phyloP scores from a whole-genome alignment of 2,113 vertebrate species.

The Hyla sarda region DNA sequence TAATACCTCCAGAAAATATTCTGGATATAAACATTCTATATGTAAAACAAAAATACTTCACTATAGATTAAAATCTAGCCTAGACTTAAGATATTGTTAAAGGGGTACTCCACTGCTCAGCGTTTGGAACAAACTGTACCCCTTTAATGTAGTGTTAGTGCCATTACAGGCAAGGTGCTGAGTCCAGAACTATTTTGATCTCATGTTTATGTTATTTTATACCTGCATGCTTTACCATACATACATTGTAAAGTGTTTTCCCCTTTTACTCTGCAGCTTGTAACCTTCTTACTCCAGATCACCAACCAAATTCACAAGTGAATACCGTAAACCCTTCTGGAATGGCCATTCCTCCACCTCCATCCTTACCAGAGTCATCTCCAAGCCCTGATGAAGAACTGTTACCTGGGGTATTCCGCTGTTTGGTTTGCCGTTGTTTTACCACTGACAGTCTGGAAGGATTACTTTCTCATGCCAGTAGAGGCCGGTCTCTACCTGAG shows the following conservation, averaged over 20 bases:
- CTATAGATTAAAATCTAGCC: neutral
- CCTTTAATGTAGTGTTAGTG: too few species aligned
- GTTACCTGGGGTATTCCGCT: constrained; percentile 66
- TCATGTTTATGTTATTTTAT: neutral
- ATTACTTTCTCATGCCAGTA: constrained; percentile 68
- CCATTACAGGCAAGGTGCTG: neutral
- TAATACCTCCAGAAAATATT: neutral
- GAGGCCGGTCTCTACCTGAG: constrained; percentile 70
- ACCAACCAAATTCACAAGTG: constrained; percentile 64
- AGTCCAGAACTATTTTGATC: neutral
- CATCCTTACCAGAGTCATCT: constrained; percentile 60
- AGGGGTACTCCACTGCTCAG: too few species aligned
- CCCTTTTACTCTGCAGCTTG: constrained; percentile 41
- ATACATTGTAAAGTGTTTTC: neutral
- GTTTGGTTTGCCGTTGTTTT: constrained; percentile 73
- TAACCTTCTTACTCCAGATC: constrained; percentile 60
- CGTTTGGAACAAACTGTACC: too few species aligned
- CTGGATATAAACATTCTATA: too few species aligned
- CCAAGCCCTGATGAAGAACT: constrained; percentile 63
- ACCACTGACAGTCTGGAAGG: constrained; percentile 71
- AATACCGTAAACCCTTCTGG: constrained; percentile 63
- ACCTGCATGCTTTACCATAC: neutral
- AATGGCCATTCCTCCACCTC: constrained; percentile 51
- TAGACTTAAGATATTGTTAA: too few species aligned
- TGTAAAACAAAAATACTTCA: neutral